Base-by-base conservation (phyloP, 2,797 vertebrate genomes). In the Macropodus opercularis region DNA sequence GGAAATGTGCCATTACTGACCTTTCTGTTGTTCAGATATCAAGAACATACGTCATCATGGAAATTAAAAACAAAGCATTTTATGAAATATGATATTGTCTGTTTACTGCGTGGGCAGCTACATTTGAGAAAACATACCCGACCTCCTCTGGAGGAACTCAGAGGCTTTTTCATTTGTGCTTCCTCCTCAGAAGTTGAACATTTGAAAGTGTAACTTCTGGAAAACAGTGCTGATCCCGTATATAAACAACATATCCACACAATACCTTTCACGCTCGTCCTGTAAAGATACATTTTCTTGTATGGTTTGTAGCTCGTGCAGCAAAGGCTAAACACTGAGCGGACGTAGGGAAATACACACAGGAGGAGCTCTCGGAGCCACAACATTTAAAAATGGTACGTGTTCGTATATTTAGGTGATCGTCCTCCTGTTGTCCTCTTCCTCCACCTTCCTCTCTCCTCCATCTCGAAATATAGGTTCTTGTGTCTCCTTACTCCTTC, bases 41-140 rank as follows among this genome's bases (percentile, higher is more conserved):
- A 29, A 26, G 21, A 19, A 27, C 0, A 7, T 14, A 2, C 2
- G 3, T 1, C 24, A 9, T 2, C n/a, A 11, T 31, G 4, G 22
- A 14, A 24, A 3, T 31, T 3, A 41, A 59, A 59, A 6, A n/a
- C 36, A 19, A 18, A 12, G 17, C 12, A 7, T 40, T 13, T 18
- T 0, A 29, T 11, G 13, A 12, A 21, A n/a, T 11, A 21, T 26
- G 6, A 2, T 19, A 35, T 13, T 4, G 2, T 3, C 3, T 12
- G 15, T 14, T 2, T 1, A 26, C 19, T 31, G 46, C 4, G 57
- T 58, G 58, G 63, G 70, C 44, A 22, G 69, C 18, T 29, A 31
- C 8, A 29, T 54, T 52, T 35, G 5, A 23, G 8, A 31, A 36
- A 63, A 41, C 24, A 42, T 0, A 13, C 3, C 2, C 9, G 11